Conservation (phyloP, 2,797 vertebrate genomes). For the Chaetophractus vellerosus region DNA sequence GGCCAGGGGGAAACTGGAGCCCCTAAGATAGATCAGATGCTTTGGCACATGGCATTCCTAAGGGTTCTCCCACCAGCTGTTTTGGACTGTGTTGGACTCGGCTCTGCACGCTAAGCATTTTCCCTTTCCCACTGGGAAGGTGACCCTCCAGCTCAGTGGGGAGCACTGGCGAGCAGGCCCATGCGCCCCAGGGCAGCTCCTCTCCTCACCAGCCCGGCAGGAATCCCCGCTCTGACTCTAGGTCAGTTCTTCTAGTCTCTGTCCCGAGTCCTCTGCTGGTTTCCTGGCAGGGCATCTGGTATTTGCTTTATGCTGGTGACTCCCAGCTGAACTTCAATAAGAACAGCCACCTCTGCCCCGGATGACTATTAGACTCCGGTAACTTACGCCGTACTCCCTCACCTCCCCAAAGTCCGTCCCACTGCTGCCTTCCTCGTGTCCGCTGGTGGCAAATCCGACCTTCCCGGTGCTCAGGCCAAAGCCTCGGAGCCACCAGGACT, state of each 20-base stretch:
- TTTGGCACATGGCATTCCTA: background rate
- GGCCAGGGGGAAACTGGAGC: background rate
- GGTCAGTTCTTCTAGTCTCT: background rate
- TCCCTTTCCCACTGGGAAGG: background rate
- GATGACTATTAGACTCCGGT: background rate
- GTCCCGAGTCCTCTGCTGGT: background rate
- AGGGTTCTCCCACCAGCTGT: background rate
- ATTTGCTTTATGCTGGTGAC: background rate
- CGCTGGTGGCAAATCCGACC: background rate
- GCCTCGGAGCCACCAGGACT: background rate
- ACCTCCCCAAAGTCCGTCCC: rapidly evolving
- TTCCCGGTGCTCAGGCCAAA: background rate
- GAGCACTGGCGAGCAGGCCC: background rate
- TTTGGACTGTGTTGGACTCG: background rate
- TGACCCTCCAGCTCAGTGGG: background rate
- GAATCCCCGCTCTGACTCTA: background rate
- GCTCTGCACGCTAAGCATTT: background rate
- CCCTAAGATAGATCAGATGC: conserved; percentile 59
- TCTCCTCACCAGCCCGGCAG: background rate
- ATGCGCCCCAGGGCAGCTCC: no score
- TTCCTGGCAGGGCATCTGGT: background rate
- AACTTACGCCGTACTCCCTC: background rate
- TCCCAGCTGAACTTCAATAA: background rate
- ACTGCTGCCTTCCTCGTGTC: background rate
- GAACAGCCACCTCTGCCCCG: background rate